Conservation (phyloP, 1,140 invertebrate genomes). For the Hormaphis cornu region DNA sequence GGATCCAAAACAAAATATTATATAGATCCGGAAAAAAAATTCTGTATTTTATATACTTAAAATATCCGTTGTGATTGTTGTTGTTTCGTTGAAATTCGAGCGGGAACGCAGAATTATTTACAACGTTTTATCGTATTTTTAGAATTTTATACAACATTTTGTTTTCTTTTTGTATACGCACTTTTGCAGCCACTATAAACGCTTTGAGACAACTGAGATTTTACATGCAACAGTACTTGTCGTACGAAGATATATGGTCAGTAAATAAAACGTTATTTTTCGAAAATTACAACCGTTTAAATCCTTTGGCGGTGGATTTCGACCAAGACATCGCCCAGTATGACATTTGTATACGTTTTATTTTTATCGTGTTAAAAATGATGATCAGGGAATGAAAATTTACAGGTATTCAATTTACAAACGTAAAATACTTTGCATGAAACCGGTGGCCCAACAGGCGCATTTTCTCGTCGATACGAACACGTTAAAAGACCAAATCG, state of each 20-base stretch:
- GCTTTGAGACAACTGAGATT: background rate
- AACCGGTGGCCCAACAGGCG: constrained; percentile 2
- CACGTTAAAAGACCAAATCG: background rate
- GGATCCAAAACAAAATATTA: no score
- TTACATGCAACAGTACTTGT: background rate
- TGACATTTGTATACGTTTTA: background rate
- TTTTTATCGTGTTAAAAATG: background rate
- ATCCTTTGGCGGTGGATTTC: background rate
- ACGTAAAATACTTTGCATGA: background rate
- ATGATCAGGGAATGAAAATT: background rate
- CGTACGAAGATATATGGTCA: background rate
- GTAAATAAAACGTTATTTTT: background rate
- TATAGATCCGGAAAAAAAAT: no score
- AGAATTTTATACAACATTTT: no score
- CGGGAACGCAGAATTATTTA: background rate
- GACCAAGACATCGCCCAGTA: constrained; percentile 9
- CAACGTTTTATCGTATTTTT: background rate
- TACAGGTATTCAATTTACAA: background rate
- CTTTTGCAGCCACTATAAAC: background rate
- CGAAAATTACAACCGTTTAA: background rate
- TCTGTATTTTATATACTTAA: no score
- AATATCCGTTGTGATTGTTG: background rate
- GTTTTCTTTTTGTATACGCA: no score
- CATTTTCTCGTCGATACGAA: background rate
- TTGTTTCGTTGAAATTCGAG: background rate